Conservation (phyloP, 2,113 vertebrate species). For the Aspidoscelis tigris region DNA sequence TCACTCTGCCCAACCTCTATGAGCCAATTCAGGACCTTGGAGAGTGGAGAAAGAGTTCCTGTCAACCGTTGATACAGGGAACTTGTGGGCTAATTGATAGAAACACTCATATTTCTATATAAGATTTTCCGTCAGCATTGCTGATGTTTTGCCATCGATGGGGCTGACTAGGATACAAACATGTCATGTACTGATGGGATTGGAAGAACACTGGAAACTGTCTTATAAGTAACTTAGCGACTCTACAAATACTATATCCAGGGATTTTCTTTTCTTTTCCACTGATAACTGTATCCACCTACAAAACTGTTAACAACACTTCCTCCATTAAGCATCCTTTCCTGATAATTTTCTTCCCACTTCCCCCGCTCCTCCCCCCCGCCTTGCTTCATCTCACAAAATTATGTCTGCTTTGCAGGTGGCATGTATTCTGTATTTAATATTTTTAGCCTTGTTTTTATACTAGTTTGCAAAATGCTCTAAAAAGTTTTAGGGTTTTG, state of each 20-base stretch:
- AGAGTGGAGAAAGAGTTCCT: not conserved
- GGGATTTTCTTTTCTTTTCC: not conserved
- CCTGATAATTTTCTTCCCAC: not conserved
- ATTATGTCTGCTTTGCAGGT: slow-evolving; percentile 26
- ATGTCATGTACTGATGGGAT: not conserved
- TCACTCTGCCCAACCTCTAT: not conserved
- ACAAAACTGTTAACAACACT: not conserved
- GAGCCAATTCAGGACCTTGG: not conserved
- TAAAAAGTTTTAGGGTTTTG: no score
- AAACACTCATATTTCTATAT: not conserved
- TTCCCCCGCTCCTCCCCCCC: not conserved
- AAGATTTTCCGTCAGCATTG: not conserved
- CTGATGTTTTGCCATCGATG: not conserved
- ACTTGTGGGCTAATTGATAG: not conserved
- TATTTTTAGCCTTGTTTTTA: no score
- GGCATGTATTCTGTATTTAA: not conserved
- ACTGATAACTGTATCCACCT: not conserved
- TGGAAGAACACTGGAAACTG: not conserved
- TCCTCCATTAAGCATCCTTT: slow-evolving; percentile 8
- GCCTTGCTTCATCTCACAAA: slow-evolving; percentile 35
- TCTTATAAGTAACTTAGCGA: not conserved
- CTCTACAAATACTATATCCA: not conserved
- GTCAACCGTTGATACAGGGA: not conserved
- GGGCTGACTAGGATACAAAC: not conserved
- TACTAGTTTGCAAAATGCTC: no score